Base-by-base conservation (phyloP, 2,113 vertebrate genomes). In the Hassar affinis region DNA sequence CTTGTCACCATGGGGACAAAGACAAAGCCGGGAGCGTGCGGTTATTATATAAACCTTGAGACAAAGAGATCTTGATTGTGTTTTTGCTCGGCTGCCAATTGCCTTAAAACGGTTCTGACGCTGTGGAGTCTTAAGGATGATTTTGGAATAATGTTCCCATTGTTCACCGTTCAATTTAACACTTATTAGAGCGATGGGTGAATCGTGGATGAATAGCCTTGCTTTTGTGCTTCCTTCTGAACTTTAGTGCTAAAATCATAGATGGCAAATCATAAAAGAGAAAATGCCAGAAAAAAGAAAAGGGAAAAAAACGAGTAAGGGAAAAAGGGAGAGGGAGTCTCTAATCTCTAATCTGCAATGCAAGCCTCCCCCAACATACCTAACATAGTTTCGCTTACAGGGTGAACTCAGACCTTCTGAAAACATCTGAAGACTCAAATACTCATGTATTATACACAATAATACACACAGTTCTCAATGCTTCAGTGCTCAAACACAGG, bases 331-430 rank as follows among this genome's bases (percentile, higher is more conserved):
- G 72, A 38, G 57, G 22, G 84, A 78, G 83, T 90, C 88, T 76
- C 87, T 91, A 86, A 93, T 89, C 87, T 86, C 85, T 91, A 93
- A 92, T 93, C 92, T 11, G 80, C 76, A 91, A 89, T 90, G 88
- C 85, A 87, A 86, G 85, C 90, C 93, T 94, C 93, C 93, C 90
- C 88, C 91, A 66, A 87, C 93, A 95, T 94, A 92, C 90, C 90
- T 93, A 49, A 74, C 92, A 95, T 95, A 93, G 90, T 93, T 94
- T 76, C 83, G 56, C 74, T 56, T 82, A 76, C 51, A 68, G 25
- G 56, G n/a, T 51, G 54, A 74, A 85, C 56, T 33, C 42, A 74
- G 61, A 64, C n/a, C 35, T 83, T 59, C 35, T 18, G 49, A 54
- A 38, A 69, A 54, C 79, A 15, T 66, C 27, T 33, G n/a, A 47